Base-by-base conservation (phyloP, 2,888 invertebrate species). In the Megastigmus dorsalis region DNA sequence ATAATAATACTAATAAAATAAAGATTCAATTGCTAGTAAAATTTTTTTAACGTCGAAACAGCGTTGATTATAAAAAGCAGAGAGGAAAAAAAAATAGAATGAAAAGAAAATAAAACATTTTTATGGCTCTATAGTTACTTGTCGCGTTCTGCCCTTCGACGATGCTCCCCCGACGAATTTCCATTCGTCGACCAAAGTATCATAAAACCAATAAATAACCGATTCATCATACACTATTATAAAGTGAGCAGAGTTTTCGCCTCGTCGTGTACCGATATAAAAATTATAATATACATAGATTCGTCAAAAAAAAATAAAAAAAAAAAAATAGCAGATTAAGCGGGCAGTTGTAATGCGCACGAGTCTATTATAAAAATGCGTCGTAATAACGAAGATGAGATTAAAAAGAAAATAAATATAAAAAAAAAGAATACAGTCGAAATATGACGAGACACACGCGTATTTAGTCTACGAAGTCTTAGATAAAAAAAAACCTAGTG, bases 401-500 rank as follows among this genome's bases (percentile, higher is more conserved):
- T n/a, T n/a, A n/a, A n/a, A n/a, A 18, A 30, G 10, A 43, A n/a
- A 48, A 36, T 36, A 57, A 45, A 36, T 9, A 48, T 20, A 50
- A 41, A 1, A 41, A 38, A 41, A 38, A n/a, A 9, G 41, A 36
- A 15, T 52, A 52, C n/a, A 30, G 28, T 7, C 10, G 13, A 55
- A 54, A 54, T 50, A 38, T 18, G 54, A 45, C 18, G 65, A 65
- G 55, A 43, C 23, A 54, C 43, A 50, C 28, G 45, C 20, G 20
- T 23, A 66, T 36, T 60, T 60, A 66, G 59, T 59, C 38, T 38
- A 59, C 55, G 33, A 4, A 65, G 50, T 71, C 33, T 73, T 52
- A 68, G 41, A 41, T 28, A 50, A n/a, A n/a, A n/a, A n/a, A n/a
- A n/a, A n/a, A 63, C n/a, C 20, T 68, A 63, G 74, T 57, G 41